Evolutionary conservation across 23 tunicate species (phyloP).

Genomic region (Phallusia fumigata): DNA sequence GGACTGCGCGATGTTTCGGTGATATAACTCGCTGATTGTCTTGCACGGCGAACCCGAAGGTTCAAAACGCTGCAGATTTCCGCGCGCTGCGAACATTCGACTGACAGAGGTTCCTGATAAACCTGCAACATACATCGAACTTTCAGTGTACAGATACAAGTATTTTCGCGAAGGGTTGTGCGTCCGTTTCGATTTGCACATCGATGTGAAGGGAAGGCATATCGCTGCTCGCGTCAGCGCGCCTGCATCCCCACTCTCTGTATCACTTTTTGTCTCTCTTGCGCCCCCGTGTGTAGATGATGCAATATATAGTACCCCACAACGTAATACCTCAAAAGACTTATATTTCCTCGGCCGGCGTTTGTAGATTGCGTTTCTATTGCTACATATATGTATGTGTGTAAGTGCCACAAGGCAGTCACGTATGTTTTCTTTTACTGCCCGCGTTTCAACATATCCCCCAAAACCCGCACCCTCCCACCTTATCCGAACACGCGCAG

Average conservation of each 20-base stretch:
- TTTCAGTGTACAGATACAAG: not conserved
- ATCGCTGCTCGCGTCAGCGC: no score
- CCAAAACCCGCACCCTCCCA: not conserved
- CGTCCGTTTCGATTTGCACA: not conserved
- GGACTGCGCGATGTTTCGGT: conserved; percentile 12
- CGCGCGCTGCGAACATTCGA: not conserved
- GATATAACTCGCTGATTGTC: no score
- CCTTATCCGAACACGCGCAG: not conserved
- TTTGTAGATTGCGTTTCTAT: not conserved
- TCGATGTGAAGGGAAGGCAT: no score
- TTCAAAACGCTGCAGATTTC: no score
- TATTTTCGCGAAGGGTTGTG: not conserved
- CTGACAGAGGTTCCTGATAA: not conserved
- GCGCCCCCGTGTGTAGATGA: no score
- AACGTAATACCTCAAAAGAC: no score
- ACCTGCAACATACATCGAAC: not conserved
- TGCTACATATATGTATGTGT: not conserved
- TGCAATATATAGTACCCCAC: no score
- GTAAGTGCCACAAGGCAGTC: not conserved
- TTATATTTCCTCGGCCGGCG: no score
- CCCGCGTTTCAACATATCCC: not conserved
- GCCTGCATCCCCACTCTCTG: no score
- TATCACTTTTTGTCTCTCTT: no score
- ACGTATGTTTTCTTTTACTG: not conserved
- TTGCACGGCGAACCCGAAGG: no score